A percentile compares a stretch with the other conserved stretches of the same genome.
These are phyloP conservation scores for Pseudorhombus dupliciocellatus DNA, from an alignment of 2,113 vertebrate genomes.

Conservation along the genomic window DNA sequence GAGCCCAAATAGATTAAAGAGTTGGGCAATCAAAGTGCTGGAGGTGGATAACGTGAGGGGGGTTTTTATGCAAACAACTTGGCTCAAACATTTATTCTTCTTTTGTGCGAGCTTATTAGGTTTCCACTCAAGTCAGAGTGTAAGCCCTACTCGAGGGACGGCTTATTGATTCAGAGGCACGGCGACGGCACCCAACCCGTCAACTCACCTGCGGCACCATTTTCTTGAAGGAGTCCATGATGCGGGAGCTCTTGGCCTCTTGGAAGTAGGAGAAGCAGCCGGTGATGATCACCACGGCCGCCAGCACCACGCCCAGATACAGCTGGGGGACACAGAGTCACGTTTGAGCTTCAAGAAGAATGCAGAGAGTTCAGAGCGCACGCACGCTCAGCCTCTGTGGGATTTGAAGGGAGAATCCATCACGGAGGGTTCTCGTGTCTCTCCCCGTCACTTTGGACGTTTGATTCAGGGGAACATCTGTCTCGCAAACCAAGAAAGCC, in stretches of 20 bases:
- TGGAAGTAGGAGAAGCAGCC: conserved; percentile 93
- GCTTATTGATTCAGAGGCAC: conserved; percentile 61
- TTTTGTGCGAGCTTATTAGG: conserved; percentile 67
- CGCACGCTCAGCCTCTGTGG: conserved; percentile 15
- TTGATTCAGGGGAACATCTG: conserved; percentile 55
- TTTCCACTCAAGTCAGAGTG: conserved; percentile 61
- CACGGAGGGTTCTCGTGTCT: conserved; percentile 19
- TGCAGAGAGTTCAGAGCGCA: not conserved
- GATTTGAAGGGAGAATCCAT: conserved; percentile 10
- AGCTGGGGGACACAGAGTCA: conserved; percentile 68
- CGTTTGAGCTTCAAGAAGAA: conserved; percentile 12
- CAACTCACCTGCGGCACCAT: conserved; percentile 90
- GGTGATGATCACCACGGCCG: conserved; percentile 88
- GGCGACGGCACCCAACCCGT: conserved; percentile 36
- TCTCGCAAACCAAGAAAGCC: conserved; percentile 9
- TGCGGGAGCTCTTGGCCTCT: conserved; percentile 91
- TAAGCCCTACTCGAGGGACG: conserved; percentile 62
- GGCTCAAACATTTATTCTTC: conserved; percentile 67
- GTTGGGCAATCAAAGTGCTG: conserved; percentile 65
- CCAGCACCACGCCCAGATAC: conserved; percentile 88
- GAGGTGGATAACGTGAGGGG: conserved; percentile 59
- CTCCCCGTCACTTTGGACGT: conserved; percentile 47
- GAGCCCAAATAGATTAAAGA: conserved; percentile 71
- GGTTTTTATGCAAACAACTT: conserved; percentile 71
- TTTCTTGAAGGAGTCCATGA: conserved; percentile 96